Percentiles rank a stretch among this genome's conserved stretches.
These are phyloP conservation scores for Peromyscus aztecus DNA, from an alignment of 2,797 vertebrate species.

Conservation along the genomic window DNA sequence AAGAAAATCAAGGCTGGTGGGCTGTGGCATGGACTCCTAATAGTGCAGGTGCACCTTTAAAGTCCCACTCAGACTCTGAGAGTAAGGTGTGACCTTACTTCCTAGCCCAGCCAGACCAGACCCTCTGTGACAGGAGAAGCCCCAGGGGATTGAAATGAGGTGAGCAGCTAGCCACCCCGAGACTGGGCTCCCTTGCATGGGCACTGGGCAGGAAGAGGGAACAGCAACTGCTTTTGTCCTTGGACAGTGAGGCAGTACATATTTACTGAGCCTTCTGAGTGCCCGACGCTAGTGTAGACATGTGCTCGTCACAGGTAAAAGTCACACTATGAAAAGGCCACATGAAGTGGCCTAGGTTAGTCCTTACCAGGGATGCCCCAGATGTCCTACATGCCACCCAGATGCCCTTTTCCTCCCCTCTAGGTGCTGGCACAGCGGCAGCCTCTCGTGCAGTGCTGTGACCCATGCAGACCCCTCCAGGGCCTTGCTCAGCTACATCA, in stretches of 20 bases:
- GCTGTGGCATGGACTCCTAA: background rate
- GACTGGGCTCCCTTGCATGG: background rate
- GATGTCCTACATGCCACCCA: fast-evolving
- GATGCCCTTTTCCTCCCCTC: background rate
- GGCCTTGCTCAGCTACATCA: background rate
- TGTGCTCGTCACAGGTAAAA: background rate
- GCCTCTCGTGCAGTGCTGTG: background rate
- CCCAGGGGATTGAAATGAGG: background rate
- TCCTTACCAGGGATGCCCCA: background rate
- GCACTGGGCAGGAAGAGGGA: background rate
- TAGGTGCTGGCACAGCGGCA: background rate
- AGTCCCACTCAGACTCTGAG: background rate
- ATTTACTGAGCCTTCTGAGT: background rate
- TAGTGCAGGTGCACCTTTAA: background rate
- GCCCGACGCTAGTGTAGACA: background rate
- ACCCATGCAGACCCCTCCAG: background rate
- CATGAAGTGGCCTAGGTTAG: background rate
- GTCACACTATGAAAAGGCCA: background rate
- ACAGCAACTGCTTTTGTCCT: background rate
- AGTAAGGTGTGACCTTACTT: background rate
- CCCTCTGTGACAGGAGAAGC: background rate
- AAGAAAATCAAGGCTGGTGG: background rate
- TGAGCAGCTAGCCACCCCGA: background rate
- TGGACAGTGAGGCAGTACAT: background rate
- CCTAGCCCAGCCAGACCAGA: background rate